phyloP scores from a whole-genome alignment of 1,140 invertebrate genomes.

The Bombus breviceps region DNA sequence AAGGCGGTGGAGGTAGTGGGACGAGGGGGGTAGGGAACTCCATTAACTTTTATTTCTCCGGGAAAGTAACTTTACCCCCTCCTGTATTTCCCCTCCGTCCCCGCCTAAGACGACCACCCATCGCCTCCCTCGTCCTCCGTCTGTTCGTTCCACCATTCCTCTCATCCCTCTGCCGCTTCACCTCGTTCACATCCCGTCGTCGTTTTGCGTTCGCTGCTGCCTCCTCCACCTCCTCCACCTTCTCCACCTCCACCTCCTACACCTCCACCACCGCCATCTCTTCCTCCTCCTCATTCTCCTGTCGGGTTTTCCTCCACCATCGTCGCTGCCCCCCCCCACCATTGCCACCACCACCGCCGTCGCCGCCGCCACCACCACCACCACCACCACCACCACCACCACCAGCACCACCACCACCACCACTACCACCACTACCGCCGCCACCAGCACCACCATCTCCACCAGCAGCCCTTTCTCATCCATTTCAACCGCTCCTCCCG shows the following conservation, averaged over 20 bases:
- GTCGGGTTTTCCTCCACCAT: background rate
- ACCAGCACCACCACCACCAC: background rate
- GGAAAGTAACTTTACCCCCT: slow-evolving; percentile 76
- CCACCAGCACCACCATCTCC: slow-evolving; percentile 15
- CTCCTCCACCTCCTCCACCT: slow-evolving; percentile 6
- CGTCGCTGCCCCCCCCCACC: slow-evolving; percentile 8
- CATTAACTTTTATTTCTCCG: slow-evolving; percentile 82
- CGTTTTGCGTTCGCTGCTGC: slow-evolving; percentile 8
- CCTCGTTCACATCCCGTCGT: slow-evolving; percentile 23
- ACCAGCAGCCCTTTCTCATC: slow-evolving; percentile 32
- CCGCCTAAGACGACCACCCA: slow-evolving; percentile 9
- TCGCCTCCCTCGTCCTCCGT: slow-evolving; percentile 10
- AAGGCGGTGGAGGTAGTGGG: slow-evolving; percentile 15
- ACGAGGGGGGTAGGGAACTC: slow-evolving; percentile 71
- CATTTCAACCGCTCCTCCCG: slow-evolving; percentile 37
- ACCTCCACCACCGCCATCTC: background rate
- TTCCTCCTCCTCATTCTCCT: background rate
- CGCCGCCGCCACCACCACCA: slow-evolving; percentile 21
- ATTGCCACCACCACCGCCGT: background rate
- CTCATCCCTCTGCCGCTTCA: slow-evolving; percentile 13
- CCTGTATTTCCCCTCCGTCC: slow-evolving; percentile 34
- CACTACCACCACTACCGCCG: background rate
- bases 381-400: background rate
- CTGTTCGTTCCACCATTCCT: slow-evolving; percentile 18
- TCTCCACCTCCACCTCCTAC: slow-evolving; percentile 10